Conservation (phyloP, 2,888 invertebrate species). For the Mellilla xanthometata region DNA sequence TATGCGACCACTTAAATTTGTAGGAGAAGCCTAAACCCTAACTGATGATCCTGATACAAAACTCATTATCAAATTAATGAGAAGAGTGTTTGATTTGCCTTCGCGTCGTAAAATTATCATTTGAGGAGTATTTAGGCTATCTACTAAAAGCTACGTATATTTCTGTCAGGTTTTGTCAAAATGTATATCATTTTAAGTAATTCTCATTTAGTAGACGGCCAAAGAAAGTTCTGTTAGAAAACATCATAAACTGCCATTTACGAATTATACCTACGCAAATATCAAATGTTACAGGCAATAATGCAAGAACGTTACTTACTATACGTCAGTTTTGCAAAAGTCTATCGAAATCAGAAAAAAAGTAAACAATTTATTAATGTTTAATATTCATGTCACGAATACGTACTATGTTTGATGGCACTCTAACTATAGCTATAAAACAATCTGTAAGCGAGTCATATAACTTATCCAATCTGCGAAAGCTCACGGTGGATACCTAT, state of each 20-base stretch:
- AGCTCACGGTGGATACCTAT: slow-evolving; percentile 14
- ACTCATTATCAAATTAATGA: slow-evolving; percentile 9
- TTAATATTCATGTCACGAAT: background rate
- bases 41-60: slow-evolving; percentile 9
- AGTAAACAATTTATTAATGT: background rate
- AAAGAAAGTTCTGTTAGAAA: too few species aligned
- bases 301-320: too few species aligned
- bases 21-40: slow-evolving; percentile 3
- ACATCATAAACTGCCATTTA: too few species aligned
- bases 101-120: slow-evolving; percentile 11
- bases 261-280: too few species aligned
- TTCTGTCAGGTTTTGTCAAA: too few species aligned
- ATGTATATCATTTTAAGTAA: too few species aligned
- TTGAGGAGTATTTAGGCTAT: background rate
- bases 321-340: too few species aligned
- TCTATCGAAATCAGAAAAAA: too few species aligned
- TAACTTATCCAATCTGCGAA: slow-evolving; percentile 32
- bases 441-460: slow-evolving; percentile 32
- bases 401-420: background rate
- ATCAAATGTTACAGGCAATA: too few species aligned
- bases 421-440: slow-evolving; percentile 23
- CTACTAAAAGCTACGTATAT: too few species aligned
- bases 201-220: too few species aligned
- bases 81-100: slow-evolving; percentile 3
- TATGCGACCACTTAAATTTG: slow-evolving; percentile 9